Evolutionary conservation across 2,888 invertebrate genomes (phyloP).

Genomic region (Sphaerophoria taeniata): DNA sequence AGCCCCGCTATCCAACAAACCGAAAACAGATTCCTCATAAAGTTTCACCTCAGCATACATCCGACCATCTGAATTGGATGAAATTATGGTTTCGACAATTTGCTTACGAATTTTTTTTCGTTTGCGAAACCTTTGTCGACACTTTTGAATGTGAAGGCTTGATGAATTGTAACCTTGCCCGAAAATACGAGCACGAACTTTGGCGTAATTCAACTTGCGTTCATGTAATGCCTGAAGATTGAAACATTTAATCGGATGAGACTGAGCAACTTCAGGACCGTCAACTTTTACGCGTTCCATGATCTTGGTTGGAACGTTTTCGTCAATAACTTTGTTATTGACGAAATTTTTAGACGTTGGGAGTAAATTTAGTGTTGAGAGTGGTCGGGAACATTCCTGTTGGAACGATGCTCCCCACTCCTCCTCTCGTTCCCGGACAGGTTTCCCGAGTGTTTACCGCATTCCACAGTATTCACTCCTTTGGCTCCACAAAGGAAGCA

Average conservation of each 20-base stretch:
- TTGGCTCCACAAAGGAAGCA: no score
- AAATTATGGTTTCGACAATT: background rate
- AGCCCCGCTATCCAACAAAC: background rate
- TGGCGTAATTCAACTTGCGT: constrained; percentile 1
- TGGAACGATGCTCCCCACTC: no score
- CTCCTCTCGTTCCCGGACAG: no score
- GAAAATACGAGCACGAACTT: background rate
- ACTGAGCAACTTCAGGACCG: background rate
- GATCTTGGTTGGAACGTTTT: no score
- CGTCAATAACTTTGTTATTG: no score
- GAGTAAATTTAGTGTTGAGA: no score
- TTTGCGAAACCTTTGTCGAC: background rate
- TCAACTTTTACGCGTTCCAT: background rate
- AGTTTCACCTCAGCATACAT: background rate
- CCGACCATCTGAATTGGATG: no score
- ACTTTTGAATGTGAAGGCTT: constrained; percentile 7
- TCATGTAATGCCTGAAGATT: background rate
- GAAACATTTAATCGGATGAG: background rate
- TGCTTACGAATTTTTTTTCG: constrained; percentile 3
- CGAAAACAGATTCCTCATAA: background rate
- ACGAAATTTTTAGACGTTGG: no score
- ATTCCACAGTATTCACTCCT: no score
- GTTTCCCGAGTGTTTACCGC: no score
- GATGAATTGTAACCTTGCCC: background rate
- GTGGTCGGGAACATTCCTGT: no score